Base-by-base conservation (phyloP, 2,113 vertebrate genomes). In the Chaenogobius annularis region DNA sequence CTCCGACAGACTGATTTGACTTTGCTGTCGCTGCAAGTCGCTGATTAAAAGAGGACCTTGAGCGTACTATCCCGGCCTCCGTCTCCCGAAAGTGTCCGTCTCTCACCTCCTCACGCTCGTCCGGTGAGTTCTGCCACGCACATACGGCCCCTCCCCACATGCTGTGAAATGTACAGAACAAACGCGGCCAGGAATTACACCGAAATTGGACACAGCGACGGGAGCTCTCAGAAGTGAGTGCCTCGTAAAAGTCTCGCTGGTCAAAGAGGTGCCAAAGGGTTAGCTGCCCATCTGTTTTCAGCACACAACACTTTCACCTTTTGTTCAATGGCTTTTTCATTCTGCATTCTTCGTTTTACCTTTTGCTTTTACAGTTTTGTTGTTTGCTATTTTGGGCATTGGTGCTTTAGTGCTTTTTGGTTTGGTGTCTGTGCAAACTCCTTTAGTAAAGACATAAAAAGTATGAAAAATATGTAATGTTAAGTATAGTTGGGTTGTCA, bases 101-200 rank as follows among this genome's bases (percentile, higher is more conserved):
- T 94, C 92, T 93, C 92, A 92, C 80, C 65, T 88, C 91, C 85
- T 80, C 88, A 90, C 88, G 88, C 89, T 90, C 92, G 90, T 94
- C 85, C 90, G 79, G 87, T 95, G 94, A 96, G 85, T 96, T 95
- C 95, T 95, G 65, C 91, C 58, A 59, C 14, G 26, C 58, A 61
- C 13, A 23, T 88, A 86, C 86, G 89, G 89, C 91, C 85, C 85
- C 91, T 93, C 93, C 93, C 90, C 90, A 90, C 85, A 84, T 92
- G 87, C 92, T 93, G 90, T 96, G 95, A 96, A 96, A 96, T 95
- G 91, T 92, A 92, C 93, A 94, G 94, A 95, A 92, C 91, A 96
- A 96, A 96, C 93, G 89, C 91, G 94, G 90, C 82, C 78, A 75
- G 74, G 72, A 84, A 89, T 92, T 88, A 91, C 86, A 81, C 83